Evolutionary conservation across 2,888 invertebrate species (phyloP).

Genomic region (Girardia tigrina): DNA sequence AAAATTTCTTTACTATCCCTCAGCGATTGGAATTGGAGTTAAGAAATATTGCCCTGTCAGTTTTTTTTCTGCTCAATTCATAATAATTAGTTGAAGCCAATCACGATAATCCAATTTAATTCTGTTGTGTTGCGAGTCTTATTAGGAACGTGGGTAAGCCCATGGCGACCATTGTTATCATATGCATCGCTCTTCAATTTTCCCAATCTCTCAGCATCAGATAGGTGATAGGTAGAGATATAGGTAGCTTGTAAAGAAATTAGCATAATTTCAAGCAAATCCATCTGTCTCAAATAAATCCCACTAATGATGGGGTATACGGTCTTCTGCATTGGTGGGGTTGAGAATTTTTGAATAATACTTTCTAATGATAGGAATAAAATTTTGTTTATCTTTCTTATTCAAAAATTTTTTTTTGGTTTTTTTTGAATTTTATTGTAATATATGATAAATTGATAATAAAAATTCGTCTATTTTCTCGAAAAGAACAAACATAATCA

Average conservation of each 20-base stretch:
- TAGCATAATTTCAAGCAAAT: constrained; percentile 17
- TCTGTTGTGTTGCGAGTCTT: not conserved
- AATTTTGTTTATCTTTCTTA: constrained; percentile 1
- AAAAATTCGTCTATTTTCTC: too few species aligned
- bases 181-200: constrained; percentile 18
- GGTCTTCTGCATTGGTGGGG: constrained; percentile 9
- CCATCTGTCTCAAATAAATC: constrained; percentile 23
- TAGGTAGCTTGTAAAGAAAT: constrained; percentile 23
- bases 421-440: too few species aligned
- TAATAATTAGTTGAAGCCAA: constrained; percentile 16
- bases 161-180: constrained; percentile 14
- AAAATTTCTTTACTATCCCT: constrained; percentile 18
- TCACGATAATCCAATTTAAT: constrained; percentile 19
- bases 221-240: constrained; percentile 14
- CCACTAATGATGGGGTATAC: constrained; percentile 23
- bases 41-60: constrained; percentile 17
- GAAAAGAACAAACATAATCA: too few species aligned
- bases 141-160: not conserved
- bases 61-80: constrained; percentile 18
- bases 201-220: constrained; percentile 9
- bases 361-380: constrained; percentile 23
- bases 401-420: too few species aligned
- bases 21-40: constrained; percentile 19
- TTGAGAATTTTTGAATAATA: constrained; percentile 18
- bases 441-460: too few species aligned